Evolutionary conservation across 2,888 invertebrate species (phyloP).

Genomic region (Germaria angustata): DNA sequence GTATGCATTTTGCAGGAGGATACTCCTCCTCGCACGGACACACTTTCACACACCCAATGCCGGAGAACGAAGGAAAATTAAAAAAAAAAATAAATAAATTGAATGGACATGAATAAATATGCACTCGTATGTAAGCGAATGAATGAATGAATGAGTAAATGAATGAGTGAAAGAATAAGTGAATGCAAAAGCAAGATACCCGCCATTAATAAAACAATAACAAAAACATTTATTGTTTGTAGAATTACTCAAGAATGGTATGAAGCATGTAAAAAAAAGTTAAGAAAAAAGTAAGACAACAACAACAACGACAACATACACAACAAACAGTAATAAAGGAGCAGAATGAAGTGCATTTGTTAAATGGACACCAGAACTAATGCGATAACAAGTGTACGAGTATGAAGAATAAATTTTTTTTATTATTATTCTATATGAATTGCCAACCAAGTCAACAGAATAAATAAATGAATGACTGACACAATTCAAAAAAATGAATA

Average conservation of each 20-base stretch:
- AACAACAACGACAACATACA: background rate
- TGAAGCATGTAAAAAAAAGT: constrained; percentile 67
- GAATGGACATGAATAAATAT: constrained; percentile 37
- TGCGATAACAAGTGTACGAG: constrained; percentile 68
- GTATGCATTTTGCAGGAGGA: constrained; percentile 70
- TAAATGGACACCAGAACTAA: constrained; percentile 66
- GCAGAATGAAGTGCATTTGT: constrained; percentile 58
- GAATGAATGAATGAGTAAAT: constrained; percentile 26
- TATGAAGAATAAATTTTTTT: constrained; percentile 38
- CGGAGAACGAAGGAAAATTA: background rate
- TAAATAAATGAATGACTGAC: constrained; percentile 40
- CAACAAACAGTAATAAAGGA: constrained; percentile 15
- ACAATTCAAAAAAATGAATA: constrained; percentile 38
- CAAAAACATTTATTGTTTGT: constrained; percentile 45
- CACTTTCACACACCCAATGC: constrained; percentile 3
- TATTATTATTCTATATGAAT: constrained; percentile 8
- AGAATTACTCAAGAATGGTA: constrained; percentile 60
- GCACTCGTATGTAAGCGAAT: no score
- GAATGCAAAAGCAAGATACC: constrained; percentile 60
- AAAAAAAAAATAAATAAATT: constrained; percentile 34
- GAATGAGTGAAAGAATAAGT: constrained; percentile 29
- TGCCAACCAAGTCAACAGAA: constrained; percentile 31
- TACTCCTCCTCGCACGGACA: constrained; percentile 20
- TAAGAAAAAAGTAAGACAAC: constrained; percentile 1
- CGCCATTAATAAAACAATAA: constrained; percentile 71